These are phyloP conservation scores for Phorcus lineatus DNA, from an alignment of 2,888 invertebrate genomes.

Conservation along the genomic window DNA sequence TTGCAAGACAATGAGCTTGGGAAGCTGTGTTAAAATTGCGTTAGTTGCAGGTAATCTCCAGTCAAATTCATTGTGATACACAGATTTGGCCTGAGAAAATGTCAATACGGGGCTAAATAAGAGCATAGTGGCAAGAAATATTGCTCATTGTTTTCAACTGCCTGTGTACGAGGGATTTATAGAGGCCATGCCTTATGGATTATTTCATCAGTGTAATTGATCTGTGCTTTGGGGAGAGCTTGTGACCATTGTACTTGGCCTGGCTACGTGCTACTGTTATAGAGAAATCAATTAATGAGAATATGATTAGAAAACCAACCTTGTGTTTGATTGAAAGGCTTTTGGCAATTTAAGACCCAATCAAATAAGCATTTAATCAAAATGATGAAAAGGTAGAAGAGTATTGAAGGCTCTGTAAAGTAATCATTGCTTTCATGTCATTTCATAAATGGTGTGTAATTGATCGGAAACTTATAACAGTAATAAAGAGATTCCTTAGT, in stretches of 20 bases:
- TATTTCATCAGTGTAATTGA: slow-evolving; percentile 18
- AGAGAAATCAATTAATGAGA: neutral
- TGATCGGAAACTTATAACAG: no score
- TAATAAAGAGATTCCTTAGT: no score
- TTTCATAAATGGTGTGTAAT: no score
- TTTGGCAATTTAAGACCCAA: no score
- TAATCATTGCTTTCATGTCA: no score
- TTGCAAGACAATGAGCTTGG: slow-evolving; percentile 7
- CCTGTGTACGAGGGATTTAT: neutral
- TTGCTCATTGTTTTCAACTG: slow-evolving; percentile 2
- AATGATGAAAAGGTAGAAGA: no score
- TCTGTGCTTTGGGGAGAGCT: neutral
- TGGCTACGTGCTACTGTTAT: neutral
- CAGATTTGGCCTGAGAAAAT: slow-evolving; percentile 6
- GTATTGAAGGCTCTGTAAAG: no score
- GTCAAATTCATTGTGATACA: neutral
- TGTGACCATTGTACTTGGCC: no score
- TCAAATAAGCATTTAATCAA: no score
- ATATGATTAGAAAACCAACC: neutral
- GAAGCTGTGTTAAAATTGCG: slow-evolving; percentile 11
- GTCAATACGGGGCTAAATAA: neutral
- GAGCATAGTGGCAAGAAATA: neutral
- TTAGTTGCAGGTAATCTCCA: slow-evolving; percentile 17
- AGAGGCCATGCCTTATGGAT: slow-evolving; percentile 4
- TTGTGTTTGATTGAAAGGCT: neutral